Evolutionary conservation across 2,113 vertebrate species (phyloP), one percentile per base, ranked within the genome.

Genomic region (Zeus faber): DNA sequence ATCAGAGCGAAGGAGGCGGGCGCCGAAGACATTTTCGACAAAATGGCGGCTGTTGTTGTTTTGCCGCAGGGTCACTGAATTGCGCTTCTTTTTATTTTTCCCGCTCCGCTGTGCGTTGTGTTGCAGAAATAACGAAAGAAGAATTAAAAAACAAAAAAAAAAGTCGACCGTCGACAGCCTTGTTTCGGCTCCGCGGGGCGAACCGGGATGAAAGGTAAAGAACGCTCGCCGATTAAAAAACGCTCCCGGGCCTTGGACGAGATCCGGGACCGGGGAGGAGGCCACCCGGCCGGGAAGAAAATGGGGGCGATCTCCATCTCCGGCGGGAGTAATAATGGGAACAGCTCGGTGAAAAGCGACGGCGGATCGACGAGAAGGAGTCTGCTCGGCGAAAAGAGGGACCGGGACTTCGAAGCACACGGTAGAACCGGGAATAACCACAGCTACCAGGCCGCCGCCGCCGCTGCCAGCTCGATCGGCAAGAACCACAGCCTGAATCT

Each of bases 211-310:
- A 98, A 97, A 87, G 94, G 93, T 58, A 98, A 97, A 84, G 95
- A 98, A 85, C 93, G 94, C 76, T 96, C 94, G 26, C 95, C 95
- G 49, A 92, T 94, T 45, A 98, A 98, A 84, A 98, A 97, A 68
- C 94, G 95, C 59, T 95, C 94, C 40, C 92, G 95, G 77, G 93
- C 91, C 67, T 84, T 93, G 79, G 95, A 97, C 55, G 94, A 95
- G 67, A 87, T 90, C 62, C 86, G 90, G 82, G 90, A 91, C 65
- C 72, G 92, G 86, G 70, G 93, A 95, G 86, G 91, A 92, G 83
- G 88, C 89, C 90, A 91, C 50, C 88, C 87, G 52, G 83, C 83
- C 78, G 92, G 90, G 74, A 98, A 97, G 89, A 98, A 98, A 86
- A 93, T 94, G 86, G 89, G 88, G 74, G 81, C 88, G 77, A 72